Conservation (phyloP, 2,888 invertebrate genomes). For the Boloria selene region DNA sequence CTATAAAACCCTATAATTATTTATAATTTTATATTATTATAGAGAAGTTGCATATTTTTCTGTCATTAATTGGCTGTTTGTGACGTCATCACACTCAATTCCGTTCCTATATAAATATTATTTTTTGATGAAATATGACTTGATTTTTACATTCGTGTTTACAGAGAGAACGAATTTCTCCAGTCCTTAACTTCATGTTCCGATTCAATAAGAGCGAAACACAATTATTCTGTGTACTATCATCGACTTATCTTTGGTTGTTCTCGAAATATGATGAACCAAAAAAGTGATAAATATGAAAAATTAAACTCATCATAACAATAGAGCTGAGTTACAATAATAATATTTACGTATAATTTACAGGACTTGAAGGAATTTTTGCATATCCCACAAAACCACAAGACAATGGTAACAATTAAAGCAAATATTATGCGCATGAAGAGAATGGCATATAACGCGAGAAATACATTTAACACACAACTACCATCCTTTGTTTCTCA, state of each 20-base stretch:
- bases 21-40: no score
- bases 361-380: constrained; percentile 68
- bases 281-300: constrained; percentile 47
- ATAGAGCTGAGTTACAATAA: neutral
- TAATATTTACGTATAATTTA: constrained; percentile 35
- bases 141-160: no score
- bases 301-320: no score
- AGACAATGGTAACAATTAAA: constrained; percentile 65
- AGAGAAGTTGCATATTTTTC: no score
- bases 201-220: constrained; percentile 86
- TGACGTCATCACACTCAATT: no score
- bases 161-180: constrained; percentile 82
- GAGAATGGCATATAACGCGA: constrained; percentile 60
- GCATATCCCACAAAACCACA: constrained; percentile 64
- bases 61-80: no score
- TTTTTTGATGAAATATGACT: no score
- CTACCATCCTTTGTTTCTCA: constrained; percentile 52
- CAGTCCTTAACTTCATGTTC: constrained; percentile 84
- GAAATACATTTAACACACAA: constrained; percentile 55
- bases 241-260: constrained; percentile 86
- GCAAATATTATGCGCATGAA: constrained; percentile 61
- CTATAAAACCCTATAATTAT: no score
- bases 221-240: constrained; percentile 83
- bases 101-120: no score
- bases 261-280: constrained; percentile 80